Conservation (phyloP, 2,797 vertebrate species). For the Gephyroberyx darwinii region DNA sequence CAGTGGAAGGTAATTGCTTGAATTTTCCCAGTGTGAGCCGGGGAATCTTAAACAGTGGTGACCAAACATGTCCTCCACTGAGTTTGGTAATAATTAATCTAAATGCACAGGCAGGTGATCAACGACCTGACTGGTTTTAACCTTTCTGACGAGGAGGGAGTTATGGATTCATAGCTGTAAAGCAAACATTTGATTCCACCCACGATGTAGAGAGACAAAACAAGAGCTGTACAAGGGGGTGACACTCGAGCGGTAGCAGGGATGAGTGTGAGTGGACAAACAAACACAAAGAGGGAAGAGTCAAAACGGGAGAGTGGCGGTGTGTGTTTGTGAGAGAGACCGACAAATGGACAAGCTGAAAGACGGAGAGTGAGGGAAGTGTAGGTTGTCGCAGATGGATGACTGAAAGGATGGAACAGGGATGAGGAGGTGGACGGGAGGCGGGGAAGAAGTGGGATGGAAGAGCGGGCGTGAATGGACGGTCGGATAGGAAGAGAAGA, state of each 20-base stretch:
- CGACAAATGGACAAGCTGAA: slow-evolving; percentile 54
- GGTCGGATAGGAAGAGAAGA: slow-evolving; percentile 34
- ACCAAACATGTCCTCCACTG: background rate
- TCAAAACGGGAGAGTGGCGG: slow-evolving; percentile 37
- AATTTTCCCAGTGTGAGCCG: no score
- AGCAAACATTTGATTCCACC: slow-evolving; percentile 51
- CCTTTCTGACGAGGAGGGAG: slow-evolving; percentile 33
- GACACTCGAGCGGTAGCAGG: slow-evolving; percentile 35
- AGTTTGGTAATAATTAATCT: slow-evolving; percentile 18
- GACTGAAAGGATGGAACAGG: slow-evolving; percentile 63
- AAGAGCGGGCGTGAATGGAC: slow-evolving; percentile 64
- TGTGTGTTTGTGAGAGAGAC: slow-evolving; percentile 44
- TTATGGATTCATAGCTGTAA: slow-evolving; percentile 35
- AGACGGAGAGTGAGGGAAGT: slow-evolving; percentile 60
- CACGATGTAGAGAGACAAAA: slow-evolving; percentile 47
- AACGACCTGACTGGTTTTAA: slow-evolving; percentile 9
- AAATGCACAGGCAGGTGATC: slow-evolving; percentile 7
- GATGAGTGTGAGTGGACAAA: slow-evolving; percentile 39
- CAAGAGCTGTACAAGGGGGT: slow-evolving; percentile 33
- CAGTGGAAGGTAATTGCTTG: no score
- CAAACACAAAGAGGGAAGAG: slow-evolving; percentile 47
- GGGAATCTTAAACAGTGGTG: no score
- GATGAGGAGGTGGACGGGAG: slow-evolving; percentile 50
- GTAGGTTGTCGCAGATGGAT: slow-evolving; percentile 73
- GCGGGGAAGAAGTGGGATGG: slow-evolving; percentile 57